Percentiles rank a stretch among this genome's conserved stretches.
Evolutionary conservation across 2,888 invertebrate species (phyloP).

Genomic region (Drosophila peninsularis): DNA sequence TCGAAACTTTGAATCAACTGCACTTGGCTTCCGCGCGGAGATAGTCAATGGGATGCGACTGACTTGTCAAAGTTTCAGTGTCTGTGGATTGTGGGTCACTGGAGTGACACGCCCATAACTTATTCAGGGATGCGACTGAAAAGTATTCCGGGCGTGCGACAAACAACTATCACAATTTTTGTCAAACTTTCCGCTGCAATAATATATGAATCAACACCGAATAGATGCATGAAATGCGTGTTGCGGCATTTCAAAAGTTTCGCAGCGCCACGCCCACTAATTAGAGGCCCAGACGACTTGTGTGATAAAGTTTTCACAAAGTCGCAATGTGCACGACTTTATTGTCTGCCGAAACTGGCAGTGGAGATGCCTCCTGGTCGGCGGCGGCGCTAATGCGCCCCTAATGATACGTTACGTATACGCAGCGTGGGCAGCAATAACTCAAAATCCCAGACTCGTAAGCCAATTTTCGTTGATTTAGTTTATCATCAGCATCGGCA

Average conservation of each 20-base stretch:
- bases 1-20: conserved; percentile 52
- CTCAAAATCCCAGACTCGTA: conserved; percentile 68
- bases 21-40: conserved; percentile 24
- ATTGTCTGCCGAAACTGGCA: conserved; percentile 13
- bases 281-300: background rate
- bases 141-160: conserved; percentile 48
- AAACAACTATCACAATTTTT: conserved; percentile 64
- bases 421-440: conserved; percentile 62
- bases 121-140: conserved; percentile 23
- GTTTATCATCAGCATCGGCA: conserved; percentile 68
- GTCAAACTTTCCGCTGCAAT: conserved; percentile 59
- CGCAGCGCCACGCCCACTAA: background rate
- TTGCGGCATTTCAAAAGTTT: conserved; percentile 28
- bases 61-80: conserved; percentile 48
- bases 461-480: conserved; percentile 77
- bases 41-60: conserved; percentile 34
- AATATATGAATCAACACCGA: conserved; percentile 45
- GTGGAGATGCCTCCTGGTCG: background rate
- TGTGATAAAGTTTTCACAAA: background rate
- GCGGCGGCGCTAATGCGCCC: conserved; percentile 25
- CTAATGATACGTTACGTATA: conserved; percentile 63
- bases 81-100: conserved; percentile 32
- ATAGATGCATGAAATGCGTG: conserved; percentile 9
- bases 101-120: conserved; percentile 39
- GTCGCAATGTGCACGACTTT: conserved; percentile 6